phyloP scores from a whole-genome alignment of 1,140 invertebrate genomes.

The Leguminivora glycinivorella region DNA sequence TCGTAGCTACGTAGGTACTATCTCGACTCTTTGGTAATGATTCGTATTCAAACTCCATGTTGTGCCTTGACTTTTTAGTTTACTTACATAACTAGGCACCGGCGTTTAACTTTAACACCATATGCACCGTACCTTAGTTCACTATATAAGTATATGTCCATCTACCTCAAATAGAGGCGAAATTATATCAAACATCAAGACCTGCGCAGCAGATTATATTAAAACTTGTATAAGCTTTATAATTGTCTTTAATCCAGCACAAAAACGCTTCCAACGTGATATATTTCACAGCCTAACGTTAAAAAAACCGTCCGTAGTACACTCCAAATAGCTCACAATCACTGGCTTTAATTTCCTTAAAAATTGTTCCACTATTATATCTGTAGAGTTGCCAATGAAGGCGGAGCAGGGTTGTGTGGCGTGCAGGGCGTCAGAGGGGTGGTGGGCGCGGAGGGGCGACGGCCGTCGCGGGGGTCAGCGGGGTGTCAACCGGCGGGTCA shows the following conservation, averaged over 20 bases:
- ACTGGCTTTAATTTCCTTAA: not conserved
- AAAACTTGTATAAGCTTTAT: constrained; percentile 3
- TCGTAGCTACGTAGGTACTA: constrained; percentile 44
- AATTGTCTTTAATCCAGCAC: not conserved
- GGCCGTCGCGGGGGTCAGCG: constrained; percentile 46
- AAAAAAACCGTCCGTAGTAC: not conserved
- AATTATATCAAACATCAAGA: not conserved
- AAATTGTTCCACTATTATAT: constrained; percentile 37
- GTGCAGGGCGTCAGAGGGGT: constrained; percentile 62
- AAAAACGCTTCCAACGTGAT: not conserved
- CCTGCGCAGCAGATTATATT: not conserved
- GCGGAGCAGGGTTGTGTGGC: constrained; percentile 46
- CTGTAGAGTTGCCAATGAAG: constrained; percentile 57
- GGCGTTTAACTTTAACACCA: constrained; percentile 1
- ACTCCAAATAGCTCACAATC: not conserved
- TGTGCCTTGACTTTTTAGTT: constrained; percentile 8
- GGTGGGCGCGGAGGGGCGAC: constrained; percentile 46
- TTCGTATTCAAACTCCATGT: constrained; percentile 29
- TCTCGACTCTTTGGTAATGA: constrained; percentile 61
- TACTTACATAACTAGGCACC: not conserved
- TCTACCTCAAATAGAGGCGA: not conserved
- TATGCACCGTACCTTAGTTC: constrained; percentile 3
- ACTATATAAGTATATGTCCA: not conserved
- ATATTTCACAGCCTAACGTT: constrained; percentile 5
- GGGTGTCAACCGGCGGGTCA: constrained; percentile 61